phyloP scores from a whole-genome alignment of 1,140 invertebrate species.

The Zeugodacus cucurbitae region DNA sequence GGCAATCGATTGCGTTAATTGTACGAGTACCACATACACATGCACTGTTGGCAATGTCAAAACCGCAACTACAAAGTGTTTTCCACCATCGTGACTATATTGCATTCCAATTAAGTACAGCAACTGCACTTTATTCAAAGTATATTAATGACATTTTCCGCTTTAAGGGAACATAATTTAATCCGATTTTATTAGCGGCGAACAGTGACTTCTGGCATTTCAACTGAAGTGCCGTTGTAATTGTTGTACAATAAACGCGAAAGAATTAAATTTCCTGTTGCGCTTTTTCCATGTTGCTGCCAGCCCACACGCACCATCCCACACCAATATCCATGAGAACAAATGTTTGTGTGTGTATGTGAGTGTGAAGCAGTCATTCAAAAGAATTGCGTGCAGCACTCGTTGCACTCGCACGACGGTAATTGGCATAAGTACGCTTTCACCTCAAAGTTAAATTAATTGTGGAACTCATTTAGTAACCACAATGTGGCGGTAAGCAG shows the following conservation, averaged over 20 bases:
- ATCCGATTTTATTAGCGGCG: slow-evolving; percentile 10
- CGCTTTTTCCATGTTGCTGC: background rate
- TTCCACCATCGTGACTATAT: background rate
- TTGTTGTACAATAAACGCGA: background rate
- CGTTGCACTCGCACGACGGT: background rate
- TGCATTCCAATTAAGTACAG: background rate
- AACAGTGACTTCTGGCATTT: slow-evolving; percentile 11
- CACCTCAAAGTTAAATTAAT: slow-evolving; percentile 35
- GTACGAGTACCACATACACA: too few species aligned
- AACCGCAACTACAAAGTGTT: background rate
- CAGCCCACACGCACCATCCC: background rate
- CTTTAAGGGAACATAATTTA: slow-evolving; percentile 8
- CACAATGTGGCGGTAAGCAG: slow-evolving; percentile 21
- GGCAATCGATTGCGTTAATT: too few species aligned
- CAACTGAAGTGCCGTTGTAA: background rate
- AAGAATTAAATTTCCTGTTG: slow-evolving; percentile 24
- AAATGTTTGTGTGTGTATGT: background rate
- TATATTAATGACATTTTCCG: slow-evolving; percentile 20
- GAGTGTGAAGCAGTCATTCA: background rate
- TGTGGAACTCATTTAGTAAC: slow-evolving; percentile 28
- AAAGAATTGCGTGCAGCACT: background rate
- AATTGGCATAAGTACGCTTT: slow-evolving; percentile 35
- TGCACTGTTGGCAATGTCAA: background rate
- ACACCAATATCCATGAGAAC: background rate
- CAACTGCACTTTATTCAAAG: background rate